Evolutionary conservation across 1,140 invertebrate genomes (phyloP), one percentile per base, ranked within the genome.

Genomic region (Trypoxylus dichotomus): DNA sequence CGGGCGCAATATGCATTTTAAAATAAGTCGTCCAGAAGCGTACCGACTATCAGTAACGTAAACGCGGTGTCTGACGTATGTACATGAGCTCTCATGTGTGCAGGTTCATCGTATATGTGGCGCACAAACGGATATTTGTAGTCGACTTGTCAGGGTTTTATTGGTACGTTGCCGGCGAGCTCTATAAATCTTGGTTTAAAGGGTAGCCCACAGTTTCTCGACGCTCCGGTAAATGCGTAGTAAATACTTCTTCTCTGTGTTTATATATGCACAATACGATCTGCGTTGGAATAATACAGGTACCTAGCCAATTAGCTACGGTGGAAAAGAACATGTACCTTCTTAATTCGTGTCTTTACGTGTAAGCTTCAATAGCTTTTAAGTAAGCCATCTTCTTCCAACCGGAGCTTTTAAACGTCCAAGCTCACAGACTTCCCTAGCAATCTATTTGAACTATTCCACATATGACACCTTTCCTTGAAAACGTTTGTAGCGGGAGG

Each of bases 91-190:
- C 6, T 58, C 21, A 13, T 58, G 27, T 24, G 1, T 27, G 11
- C 21, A 13, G 21, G 60, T 68, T 13, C 27, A 15, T 27, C 27
- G 21, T 54, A 19, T 54, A 54, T 68, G 60, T 27, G 24, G 25
- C 27, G 24, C 60, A 29, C 60, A 29, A 24, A 68, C 60, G 60
- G 11, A 32, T 74, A 74, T 74, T 74, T 74, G 72, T 74, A 41
- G 72, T 19, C 29, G 72, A 74, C 72, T 74, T 74, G 72, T 74
- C 72, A 21, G 72, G 29, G 72, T 74, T 74, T 74, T 74, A 74
- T 74, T 74, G 32, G 72, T 74, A 43, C 72, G 41, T 43, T 37
- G 72, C 41, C 72, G 41, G 15, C 72, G 72, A 74, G 29, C 29
- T 41, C 72, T 37, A 74, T 74, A 74, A 74, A 74, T 74, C 72